Evolutionary conservation across 2,888 invertebrate genomes (phyloP), one percentile per base, ranked within the genome.

Genomic region (Mayetiola destructor): DNA sequence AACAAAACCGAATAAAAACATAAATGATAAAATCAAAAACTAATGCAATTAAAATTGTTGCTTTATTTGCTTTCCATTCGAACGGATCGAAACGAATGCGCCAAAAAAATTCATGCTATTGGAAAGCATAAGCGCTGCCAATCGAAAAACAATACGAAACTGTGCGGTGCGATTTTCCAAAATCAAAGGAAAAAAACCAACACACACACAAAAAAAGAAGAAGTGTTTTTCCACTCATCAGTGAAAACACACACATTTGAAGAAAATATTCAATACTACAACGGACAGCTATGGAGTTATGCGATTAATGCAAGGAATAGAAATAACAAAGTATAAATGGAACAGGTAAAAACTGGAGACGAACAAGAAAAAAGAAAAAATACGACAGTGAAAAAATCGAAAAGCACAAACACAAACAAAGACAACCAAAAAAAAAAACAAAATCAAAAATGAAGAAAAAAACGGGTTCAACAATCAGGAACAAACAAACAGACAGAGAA

Each of bases 401-500:
- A 39, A 18, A 18, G 5, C 18, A 39, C 16, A 39, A 18, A 5
- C 20, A 39, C 18, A 18, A 39, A 18, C 16, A 20, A n/a, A 36
- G 18, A 39, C n/a, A 56, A 56, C 40, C 18, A 40, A 56, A 56
- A 32, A 30, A 56, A 18, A 56, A 30, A 48, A 20, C 18, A 48
- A 48, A 55, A 59, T 55, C 42, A 32, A 39, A 27, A 20, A 56
- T 18, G 37, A 56, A 35, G 55, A 40, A 20, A 55, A 39, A 69
- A 72, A 67, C 70, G 72, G 67, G n/a, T n/a, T n/a, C 56, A 59
- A 56, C 42, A 32, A 39, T 16, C 20, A 56, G 29, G 37, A 56
- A 35, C 54, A 40, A 20, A 55, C 36, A 69, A 72, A 67, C 70
- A 72, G 67, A 67, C 64, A 69, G 71, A 68, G n/a, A n/a, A n/a